phyloP scores from a whole-genome alignment of 2,113 vertebrate genomes.

The Myxocyprinus asiaticus region DNA sequence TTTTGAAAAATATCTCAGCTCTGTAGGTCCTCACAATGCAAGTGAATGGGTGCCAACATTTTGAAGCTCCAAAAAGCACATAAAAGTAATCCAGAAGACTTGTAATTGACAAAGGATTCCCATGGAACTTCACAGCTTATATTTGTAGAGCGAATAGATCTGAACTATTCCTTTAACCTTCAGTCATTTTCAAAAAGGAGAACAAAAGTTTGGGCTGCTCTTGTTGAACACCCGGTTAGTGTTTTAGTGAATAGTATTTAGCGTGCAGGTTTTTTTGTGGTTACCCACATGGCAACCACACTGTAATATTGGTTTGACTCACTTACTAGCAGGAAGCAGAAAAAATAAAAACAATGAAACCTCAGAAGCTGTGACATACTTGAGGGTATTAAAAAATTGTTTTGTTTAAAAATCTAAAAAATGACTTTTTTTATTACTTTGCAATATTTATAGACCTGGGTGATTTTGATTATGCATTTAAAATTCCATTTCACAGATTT shows the following conservation, averaged over 20 bases:
- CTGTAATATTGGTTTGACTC: constrained; percentile 19
- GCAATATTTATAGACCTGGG: background rate
- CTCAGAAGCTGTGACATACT: background rate
- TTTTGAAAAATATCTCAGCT: too few relatives aligned
- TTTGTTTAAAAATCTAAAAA: background rate
- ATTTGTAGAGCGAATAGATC: too few relatives aligned
- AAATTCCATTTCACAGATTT: background rate
- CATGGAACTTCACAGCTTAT: too few relatives aligned
- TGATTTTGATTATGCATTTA: background rate
- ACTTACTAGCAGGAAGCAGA: constrained; percentile 5
- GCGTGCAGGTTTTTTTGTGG: constrained; percentile 20
- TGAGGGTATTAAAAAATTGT: background rate
- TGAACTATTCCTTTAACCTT: too few relatives aligned
- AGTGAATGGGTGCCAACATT: too few relatives aligned
- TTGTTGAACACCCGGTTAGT: background rate
- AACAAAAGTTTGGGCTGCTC: background rate
- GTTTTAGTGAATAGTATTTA: constrained; percentile 16
- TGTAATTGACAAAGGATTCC: too few relatives aligned
- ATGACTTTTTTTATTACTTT: background rate
- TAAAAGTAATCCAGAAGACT: too few relatives aligned
- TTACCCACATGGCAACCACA: constrained; percentile 11
- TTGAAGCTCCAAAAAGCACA: too few relatives aligned
- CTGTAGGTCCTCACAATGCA: too few relatives aligned
- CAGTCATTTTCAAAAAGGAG: too few relatives aligned
- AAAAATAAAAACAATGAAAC: constrained; percentile 7